Conservation (phyloP, 2,113 vertebrate species). For the Nesospiza acunhae region DNA sequence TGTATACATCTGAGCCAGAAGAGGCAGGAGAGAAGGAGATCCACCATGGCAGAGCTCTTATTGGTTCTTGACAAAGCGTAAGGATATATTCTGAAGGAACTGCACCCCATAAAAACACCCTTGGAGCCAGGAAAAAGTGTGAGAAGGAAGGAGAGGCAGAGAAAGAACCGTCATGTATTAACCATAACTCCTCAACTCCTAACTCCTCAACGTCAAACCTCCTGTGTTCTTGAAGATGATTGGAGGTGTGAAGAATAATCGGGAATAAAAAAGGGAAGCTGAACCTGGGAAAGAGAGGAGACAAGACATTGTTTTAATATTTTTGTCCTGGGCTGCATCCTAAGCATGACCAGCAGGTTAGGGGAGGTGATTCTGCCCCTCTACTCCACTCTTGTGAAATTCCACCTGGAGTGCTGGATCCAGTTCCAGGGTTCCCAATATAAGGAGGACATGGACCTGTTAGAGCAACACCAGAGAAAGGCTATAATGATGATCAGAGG, state of each 20-base stretch:
- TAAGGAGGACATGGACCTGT: not conserved
- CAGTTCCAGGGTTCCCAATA: not conserved
- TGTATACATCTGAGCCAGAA: not conserved
- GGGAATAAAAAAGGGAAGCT: not conserved
- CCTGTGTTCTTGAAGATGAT: accelerated
- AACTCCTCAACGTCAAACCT: not conserved
- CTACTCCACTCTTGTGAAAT: not conserved
- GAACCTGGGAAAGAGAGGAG: not conserved
- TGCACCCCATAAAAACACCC: not conserved
- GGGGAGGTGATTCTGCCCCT: not conserved
- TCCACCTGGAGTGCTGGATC: no score
- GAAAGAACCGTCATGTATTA: not conserved
- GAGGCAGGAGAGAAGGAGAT: not conserved
- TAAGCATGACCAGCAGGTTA: not conserved
- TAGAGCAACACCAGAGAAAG: not conserved
- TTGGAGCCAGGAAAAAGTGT: not conserved
- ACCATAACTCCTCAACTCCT: not conserved
- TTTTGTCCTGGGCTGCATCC: not conserved
- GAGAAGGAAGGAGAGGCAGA: not conserved
- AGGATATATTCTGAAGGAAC: not conserved
- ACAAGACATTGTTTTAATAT: not conserved
- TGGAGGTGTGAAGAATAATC: not conserved
- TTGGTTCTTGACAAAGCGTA: not conserved
- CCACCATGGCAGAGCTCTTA: not conserved
- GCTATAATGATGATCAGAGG: not conserved